Percentiles rank a stretch among this genome's conserved stretches.
Conservation (phyloP, 2,113 vertebrate species). For the Pitta sordida region DNA sequence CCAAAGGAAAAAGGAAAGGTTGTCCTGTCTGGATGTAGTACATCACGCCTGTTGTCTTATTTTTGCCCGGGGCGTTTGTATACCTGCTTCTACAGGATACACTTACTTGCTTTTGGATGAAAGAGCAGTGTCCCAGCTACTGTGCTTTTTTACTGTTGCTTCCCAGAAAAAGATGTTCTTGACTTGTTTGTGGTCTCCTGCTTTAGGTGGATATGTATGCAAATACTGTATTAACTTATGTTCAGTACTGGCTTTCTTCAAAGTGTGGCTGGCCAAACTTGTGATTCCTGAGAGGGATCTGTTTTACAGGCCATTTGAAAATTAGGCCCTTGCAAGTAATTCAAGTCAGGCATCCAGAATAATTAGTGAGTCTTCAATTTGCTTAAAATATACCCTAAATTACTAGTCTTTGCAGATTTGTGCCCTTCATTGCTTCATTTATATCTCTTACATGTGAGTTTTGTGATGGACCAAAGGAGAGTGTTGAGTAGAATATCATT, state of each 20-base stretch:
- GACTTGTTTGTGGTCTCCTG: slow-evolving; percentile 14
- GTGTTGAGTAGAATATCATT: background rate
- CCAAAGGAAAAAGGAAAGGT: background rate
- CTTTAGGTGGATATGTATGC: slow-evolving; percentile 17
- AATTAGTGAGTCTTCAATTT: slow-evolving; percentile 25
- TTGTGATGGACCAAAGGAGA: background rate
- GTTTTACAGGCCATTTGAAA: slow-evolving; percentile 16
- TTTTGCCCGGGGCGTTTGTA: background rate
- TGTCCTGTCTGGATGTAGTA: background rate
- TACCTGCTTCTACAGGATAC: background rate
- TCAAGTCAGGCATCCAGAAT: background rate
- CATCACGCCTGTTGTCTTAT: background rate
- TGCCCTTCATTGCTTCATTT: background rate
- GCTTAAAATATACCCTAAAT: slow-evolving; percentile 14
- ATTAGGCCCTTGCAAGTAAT: background rate
- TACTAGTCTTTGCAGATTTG: slow-evolving; percentile 6
- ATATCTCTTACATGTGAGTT: background rate
- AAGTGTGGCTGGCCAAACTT: slow-evolving; percentile 9
- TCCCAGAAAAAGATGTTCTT: background rate
- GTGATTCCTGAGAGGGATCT: slow-evolving; percentile 42
- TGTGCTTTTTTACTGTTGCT: background rate
- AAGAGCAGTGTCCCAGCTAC: background rate
- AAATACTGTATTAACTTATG: background rate
- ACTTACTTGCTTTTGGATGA: background rate
- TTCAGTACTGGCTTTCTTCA: slow-evolving; percentile 9